Conservation (phyloP, 2,113 vertebrate genomes). For the Caretta caretta region DNA sequence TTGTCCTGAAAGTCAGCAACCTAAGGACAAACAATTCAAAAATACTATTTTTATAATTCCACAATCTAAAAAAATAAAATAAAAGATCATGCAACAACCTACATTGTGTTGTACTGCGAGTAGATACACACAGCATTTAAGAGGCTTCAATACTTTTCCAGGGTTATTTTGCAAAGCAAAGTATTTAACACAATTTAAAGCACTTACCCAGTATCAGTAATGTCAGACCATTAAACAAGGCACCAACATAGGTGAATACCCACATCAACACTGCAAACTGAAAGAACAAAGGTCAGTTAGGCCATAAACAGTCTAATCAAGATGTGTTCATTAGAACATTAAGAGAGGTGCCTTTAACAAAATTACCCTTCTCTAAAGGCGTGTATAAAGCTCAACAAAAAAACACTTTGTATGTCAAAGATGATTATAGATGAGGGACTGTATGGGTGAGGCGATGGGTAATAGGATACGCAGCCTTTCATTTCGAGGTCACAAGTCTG, state of each 20-base stretch:
- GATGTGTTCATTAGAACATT: neutral
- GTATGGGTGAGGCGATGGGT: neutral
- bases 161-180: neutral
- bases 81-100: neutral
- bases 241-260: slow-evolving; percentile 97
- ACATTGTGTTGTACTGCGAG: fast-evolving
- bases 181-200: neutral
- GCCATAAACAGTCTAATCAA: neutral
- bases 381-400: fast-evolving
- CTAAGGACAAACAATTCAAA: neutral
- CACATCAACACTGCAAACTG: slow-evolving; percentile 97
- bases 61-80: neutral
- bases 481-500: neutral
- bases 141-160: neutral
- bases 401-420: neutral
- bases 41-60: fast-evolving
- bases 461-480: neutral
- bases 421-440: slow-evolving; percentile 7
- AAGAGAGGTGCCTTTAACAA: neutral
- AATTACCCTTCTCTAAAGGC: neutral
- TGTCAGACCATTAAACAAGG: slow-evolving; percentile 98
- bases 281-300: slow-evolving; percentile 34
- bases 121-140: fast-evolving
- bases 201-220: slow-evolving; percentile 95
- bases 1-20: neutral